A percentile compares a stretch with the other conserved stretches of the same genome.
Conservation (phyloP, 2,113 vertebrate species). For the Ceyx margarethae region DNA sequence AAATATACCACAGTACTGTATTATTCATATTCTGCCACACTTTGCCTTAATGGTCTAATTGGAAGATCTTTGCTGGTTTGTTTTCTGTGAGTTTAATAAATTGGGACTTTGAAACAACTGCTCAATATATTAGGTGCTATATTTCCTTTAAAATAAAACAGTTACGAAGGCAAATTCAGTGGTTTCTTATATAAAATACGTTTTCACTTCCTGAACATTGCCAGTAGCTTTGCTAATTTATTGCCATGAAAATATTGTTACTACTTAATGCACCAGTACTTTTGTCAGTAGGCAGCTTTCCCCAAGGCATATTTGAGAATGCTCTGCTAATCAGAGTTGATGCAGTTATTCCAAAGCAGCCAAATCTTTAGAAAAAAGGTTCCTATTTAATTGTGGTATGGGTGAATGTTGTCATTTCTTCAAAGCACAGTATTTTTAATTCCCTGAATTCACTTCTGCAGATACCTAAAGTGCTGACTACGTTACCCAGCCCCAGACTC, state of each 20-base stretch:
- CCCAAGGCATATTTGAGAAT: slow-evolving; percentile 56
- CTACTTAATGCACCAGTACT: slow-evolving; percentile 66
- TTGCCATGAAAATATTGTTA: slow-evolving; percentile 71
- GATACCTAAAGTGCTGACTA: background rate
- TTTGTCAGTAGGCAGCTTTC: slow-evolving; percentile 72
- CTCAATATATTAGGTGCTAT: background rate
- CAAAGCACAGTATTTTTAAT: slow-evolving; percentile 51
- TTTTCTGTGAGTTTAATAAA: background rate
- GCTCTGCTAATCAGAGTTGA: slow-evolving; percentile 49
- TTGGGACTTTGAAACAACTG: background rate
- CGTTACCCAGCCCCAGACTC: background rate
- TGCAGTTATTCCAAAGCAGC: slow-evolving; percentile 54
- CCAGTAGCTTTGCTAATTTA: slow-evolving; percentile 65
- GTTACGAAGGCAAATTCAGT: background rate
- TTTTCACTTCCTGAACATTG: slow-evolving; percentile 58
- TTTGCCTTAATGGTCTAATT: background rate
- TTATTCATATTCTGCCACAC: slow-evolving; percentile 12
- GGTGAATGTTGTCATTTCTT: slow-evolving; percentile 25
- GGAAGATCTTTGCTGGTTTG: background rate
- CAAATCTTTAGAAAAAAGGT: slow-evolving; percentile 41
- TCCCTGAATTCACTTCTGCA: slow-evolving; percentile 8
- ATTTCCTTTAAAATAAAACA: background rate
- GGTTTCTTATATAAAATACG: slow-evolving; percentile 44
- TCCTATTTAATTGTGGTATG: slow-evolving; percentile 30
- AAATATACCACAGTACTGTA: background rate